Base-by-base conservation (phyloP, 2,797 vertebrate genomes). In the Natrix natrix region DNA sequence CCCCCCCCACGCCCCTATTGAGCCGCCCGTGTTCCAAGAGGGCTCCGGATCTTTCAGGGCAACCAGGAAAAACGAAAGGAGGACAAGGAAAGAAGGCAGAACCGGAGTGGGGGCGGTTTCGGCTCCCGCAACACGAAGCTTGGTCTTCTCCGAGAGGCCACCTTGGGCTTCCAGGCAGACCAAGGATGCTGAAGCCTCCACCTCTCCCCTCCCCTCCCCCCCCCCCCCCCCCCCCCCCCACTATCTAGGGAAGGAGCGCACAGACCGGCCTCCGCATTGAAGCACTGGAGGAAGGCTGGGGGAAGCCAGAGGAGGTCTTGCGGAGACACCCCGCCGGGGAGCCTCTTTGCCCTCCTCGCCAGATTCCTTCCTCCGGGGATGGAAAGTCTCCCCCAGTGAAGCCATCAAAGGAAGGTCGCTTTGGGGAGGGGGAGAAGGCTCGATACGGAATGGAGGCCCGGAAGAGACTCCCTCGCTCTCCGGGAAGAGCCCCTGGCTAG, bases 401-500 rank as follows among this genome's bases (percentile, higher is more conserved):
- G 1, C 32, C 74, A 0, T 2, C 86, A 4, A 32, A 22, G 6
- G 1, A 7, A 5, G 55, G 22, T 26, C 3, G 24, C 1, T 61
- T 61, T 26, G 28, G 28, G 54, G 86, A 8, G 69, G 32, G 69
- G 69, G 69, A 5, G 69, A 5, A 10, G 32, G n/a, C 28, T 32
- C n/a, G 69, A 17, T 4, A 13, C 26, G 12, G 43, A 28, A 87
- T 24, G 52, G 26, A 14, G 78, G 10, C 4, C 5, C 6, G n/a
- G 32, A 37, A 37, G 6, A 17, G 66, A 74, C 66, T 74, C 8
- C 69, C 69, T 74, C 3, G 69, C n/a, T 78, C 69, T 78, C 69
- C 17, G 69, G 32, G 37, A 78, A 78, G 37, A 43, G 48, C 37
- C 37, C 20, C 74, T 5, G 74, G 17, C 20, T 32, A 11, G 17